These are phyloP conservation scores for Folsomia candida DNA, from an alignment of 2,888 invertebrate species.

Conservation along the genomic window DNA sequence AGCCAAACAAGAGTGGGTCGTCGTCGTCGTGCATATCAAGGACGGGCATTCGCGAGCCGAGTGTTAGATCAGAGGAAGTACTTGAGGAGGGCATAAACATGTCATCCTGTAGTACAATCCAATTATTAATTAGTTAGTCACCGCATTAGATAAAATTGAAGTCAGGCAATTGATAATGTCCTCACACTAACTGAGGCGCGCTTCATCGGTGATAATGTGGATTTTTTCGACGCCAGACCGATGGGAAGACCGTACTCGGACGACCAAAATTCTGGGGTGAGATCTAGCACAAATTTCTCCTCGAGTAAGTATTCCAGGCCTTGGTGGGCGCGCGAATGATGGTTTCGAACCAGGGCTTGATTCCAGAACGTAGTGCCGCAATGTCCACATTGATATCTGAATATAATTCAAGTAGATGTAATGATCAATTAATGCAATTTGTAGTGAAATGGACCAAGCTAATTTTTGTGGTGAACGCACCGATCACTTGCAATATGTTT, in stretches of 20 bases:
- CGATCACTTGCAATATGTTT: conserved; percentile 37
- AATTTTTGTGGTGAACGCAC: too few species aligned
- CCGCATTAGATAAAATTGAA: too few species aligned
- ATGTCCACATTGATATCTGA: conserved; percentile 32
- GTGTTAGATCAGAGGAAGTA: too few species aligned
- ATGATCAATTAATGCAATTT: too few species aligned
- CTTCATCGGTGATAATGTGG: not conserved
- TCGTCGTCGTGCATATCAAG: not conserved
- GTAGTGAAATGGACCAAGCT: not conserved
- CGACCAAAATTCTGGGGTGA: conserved; percentile 40
- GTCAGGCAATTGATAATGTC: too few species aligned
- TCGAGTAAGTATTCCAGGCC: not conserved
- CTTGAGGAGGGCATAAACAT: not conserved
- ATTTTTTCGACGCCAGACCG: not conserved
- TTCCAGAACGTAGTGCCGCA: conserved; percentile 37
- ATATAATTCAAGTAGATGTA: too few species aligned
- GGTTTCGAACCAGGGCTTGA: conserved; percentile 29
- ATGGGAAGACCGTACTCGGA: conserved; percentile 37
- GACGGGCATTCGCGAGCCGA: not conserved
- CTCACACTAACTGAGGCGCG: not conserved
- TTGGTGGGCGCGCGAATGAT: conserved; percentile 16
- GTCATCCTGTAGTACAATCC: too few species aligned
- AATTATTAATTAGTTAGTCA: too few species aligned
- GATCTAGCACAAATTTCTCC: conserved; percentile 25
- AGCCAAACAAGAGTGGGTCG: not conserved